Evolutionary conservation across 2,888 invertebrate species (phyloP).

Genomic region (Tortricodes alternella): DNA sequence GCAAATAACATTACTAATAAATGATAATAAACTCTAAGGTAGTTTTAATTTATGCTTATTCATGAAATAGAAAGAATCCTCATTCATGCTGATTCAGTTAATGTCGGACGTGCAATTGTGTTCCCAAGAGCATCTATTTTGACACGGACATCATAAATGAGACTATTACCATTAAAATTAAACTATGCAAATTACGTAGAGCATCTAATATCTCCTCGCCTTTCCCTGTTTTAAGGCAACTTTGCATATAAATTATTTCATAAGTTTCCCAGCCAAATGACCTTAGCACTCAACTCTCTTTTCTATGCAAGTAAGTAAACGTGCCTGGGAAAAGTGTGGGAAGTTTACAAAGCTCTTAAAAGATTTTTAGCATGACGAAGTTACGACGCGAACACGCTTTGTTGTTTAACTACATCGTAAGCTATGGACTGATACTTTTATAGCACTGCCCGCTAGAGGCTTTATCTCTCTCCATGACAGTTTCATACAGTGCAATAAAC

Average conservation of each 20-base stretch:
- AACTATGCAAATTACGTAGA: slow-evolving; percentile 10
- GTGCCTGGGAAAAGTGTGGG: not conserved
- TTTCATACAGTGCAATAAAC: slow-evolving; percentile 1
- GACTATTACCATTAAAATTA: slow-evolving; percentile 9
- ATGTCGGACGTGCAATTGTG: not conserved
- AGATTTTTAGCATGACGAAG: slow-evolving; percentile 24
- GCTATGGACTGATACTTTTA: slow-evolving; percentile 18
- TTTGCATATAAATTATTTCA: slow-evolving; percentile 30
- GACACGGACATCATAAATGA: not conserved
- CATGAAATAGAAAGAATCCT: not conserved
- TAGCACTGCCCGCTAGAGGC: slow-evolving; percentile 11
- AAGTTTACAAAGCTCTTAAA: slow-evolving; percentile 17
- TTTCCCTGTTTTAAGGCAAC: slow-evolving; percentile 21
- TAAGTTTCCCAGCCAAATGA: slow-evolving; percentile 25
- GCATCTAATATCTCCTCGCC: slow-evolving; percentile 9
- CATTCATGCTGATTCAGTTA: not conserved
- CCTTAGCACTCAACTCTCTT: slow-evolving; percentile 15
- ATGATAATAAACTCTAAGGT: too few species aligned
- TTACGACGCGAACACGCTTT: slow-evolving; percentile 16
- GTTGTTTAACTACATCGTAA: slow-evolving; percentile 24
- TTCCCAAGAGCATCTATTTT: not conserved
- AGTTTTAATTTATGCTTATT: too few species aligned
- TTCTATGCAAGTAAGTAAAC: slow-evolving; percentile 24
- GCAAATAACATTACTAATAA: too few species aligned
- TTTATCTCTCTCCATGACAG: slow-evolving; percentile 4